phyloP scores from a whole-genome alignment of 2,113 vertebrate species.

The Corythaeola cristata region DNA sequence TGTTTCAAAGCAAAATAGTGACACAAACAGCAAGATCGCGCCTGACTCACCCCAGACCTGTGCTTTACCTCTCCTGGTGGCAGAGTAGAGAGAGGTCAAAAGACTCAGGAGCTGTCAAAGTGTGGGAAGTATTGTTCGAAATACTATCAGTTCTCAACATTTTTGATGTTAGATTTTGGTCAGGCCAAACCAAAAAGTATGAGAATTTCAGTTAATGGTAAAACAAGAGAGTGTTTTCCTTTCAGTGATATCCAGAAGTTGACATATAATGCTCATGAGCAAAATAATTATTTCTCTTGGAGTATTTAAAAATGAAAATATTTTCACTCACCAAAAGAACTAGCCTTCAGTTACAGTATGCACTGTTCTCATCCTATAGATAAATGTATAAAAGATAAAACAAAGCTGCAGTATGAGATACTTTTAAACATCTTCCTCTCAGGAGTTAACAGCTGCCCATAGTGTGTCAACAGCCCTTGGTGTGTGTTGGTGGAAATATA shows the following conservation, averaged over 20 bases:
- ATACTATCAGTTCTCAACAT: neutral
- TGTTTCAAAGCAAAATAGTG: neutral
- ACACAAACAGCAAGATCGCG: neutral
- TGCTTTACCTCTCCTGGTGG: neutral
- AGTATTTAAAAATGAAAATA: constrained; percentile 17
- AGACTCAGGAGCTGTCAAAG: neutral
- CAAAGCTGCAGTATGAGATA: neutral
- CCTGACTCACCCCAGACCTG: neutral
- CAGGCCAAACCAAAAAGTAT: neutral
- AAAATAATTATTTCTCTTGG: constrained; percentile 23
- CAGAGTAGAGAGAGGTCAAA: neutral
- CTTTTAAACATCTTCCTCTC: neutral
- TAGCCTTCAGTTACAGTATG: neutral
- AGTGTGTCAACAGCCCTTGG: neutral
- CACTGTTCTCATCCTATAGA: neutral
- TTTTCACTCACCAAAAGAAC: neutral
- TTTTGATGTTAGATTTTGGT: neutral
- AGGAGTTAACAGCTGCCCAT: neutral
- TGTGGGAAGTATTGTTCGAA: neutral
- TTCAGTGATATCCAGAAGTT: neutral
- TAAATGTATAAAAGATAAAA: neutral
- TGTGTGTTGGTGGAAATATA: neutral
- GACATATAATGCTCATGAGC: neutral
- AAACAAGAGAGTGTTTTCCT: neutral
- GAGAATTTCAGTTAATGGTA: neutral